Evolutionary conservation across 1,140 invertebrate species (phyloP).

Genomic region (Ditylenchus dipsaci): DNA sequence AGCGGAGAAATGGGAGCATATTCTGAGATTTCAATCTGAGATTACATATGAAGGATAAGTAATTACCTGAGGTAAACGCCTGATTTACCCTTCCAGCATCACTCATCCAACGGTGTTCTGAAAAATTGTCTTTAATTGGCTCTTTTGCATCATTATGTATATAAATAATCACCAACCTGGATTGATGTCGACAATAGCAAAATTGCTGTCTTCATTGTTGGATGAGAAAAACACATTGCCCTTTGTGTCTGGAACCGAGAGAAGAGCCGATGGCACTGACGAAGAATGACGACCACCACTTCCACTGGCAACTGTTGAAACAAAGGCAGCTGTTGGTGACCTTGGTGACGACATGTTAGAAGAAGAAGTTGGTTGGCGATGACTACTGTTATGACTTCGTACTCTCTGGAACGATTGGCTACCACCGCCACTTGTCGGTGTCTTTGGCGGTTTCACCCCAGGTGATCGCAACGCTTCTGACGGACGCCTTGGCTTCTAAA

Average conservation of each 20-base stretch:
- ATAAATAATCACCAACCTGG: slow-evolving; percentile 11
- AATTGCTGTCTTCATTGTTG: slow-evolving; percentile 31
- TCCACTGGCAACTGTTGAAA: not conserved
- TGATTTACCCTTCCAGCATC: slow-evolving; percentile 39
- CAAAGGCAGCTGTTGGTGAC: slow-evolving; percentile 14
- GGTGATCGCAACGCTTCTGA: slow-evolving; percentile 40
- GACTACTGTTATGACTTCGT: slow-evolving; percentile 6
- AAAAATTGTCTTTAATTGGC: too few species aligned
- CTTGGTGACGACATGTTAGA: slow-evolving; percentile 31
- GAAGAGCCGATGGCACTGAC: slow-evolving; percentile 5
- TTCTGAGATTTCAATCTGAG: too few species aligned
- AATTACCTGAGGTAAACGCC: slow-evolving; percentile 42
- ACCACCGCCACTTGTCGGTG: slow-evolving; percentile 17
- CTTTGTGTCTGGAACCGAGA: not conserved
- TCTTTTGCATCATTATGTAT: too few species aligned
- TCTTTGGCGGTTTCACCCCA: slow-evolving; percentile 48
- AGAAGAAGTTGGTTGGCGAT: slow-evolving; percentile 6
- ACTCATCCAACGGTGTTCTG: slow-evolving; percentile 36
- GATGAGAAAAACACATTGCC: slow-evolving; percentile 6
- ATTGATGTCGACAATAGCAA: slow-evolving; percentile 44
- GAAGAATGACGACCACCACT: not conserved
- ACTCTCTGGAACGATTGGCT: slow-evolving; percentile 19
- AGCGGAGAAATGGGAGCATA: slow-evolving; percentile 23
- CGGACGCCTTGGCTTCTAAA: slow-evolving; percentile 41
- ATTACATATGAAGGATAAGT: too few species aligned